Evolutionary conservation across 2,797 vertebrate species (phyloP).

Genomic region (Sebastes minor): DNA sequence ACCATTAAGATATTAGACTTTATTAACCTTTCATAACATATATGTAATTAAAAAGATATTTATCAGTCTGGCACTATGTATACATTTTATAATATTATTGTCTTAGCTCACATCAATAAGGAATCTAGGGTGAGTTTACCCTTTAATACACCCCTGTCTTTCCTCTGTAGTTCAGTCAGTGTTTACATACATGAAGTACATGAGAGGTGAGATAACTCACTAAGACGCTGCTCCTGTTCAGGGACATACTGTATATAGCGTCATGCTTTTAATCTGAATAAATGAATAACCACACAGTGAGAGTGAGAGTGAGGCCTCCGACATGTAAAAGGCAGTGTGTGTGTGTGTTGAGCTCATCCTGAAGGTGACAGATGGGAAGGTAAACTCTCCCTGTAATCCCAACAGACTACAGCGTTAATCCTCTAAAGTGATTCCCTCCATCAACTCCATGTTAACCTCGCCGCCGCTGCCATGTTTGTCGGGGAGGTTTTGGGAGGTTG

Average conservation of each 20-base stretch:
- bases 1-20: not conserved
- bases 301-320: not conserved
- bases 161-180: not conserved
- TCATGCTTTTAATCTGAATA: conserved; percentile 3
- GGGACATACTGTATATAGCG: not conserved
- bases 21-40: not conserved
- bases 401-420: conserved; percentile 66
- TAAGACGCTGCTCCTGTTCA: not conserved
- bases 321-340: not conserved
- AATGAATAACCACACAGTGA: not conserved
- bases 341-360: not conserved
- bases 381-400: conserved; percentile 64
- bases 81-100: not conserved
- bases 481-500: not conserved
- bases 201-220: not conserved
- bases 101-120: not conserved
- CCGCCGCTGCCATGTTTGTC: conserved; percentile 11
- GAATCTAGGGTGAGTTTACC: not conserved
- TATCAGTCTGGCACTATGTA: not conserved
- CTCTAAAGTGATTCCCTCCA: conserved; percentile 60
- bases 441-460: conserved; percentile 5
- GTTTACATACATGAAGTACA: not conserved
- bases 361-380: conserved; percentile 67
- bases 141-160: not conserved
- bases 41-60: not conserved